Evolutionary conservation across 1,140 invertebrate genomes (phyloP).

Genomic region (Panonychus citri): DNA sequence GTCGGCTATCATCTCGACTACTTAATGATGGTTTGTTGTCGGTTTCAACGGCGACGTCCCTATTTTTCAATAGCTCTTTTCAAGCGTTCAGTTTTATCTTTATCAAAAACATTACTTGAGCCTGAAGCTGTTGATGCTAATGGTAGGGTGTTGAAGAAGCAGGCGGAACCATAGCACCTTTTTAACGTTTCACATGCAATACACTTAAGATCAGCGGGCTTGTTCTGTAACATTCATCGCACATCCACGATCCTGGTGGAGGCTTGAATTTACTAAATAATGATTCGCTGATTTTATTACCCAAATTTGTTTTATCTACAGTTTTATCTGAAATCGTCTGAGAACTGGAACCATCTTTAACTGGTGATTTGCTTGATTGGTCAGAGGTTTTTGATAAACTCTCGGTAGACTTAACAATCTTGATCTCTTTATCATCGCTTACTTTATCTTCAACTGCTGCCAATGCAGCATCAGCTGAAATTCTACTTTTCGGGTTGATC

Average conservation of each 20-base stretch:
- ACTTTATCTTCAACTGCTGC: background rate
- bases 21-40: background rate
- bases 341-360: too few species aligned
- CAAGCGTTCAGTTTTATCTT: too few species aligned
- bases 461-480: background rate
- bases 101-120: too few species aligned
- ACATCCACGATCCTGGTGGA: constrained; percentile 34
- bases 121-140: too few species aligned
- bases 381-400: too few species aligned
- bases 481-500: background rate
- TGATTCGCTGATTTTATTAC: too few species aligned
- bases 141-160: background rate
- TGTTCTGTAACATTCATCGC: constrained; percentile 36
- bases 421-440: too few species aligned
- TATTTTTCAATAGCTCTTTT: too few species aligned
- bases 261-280: constrained; percentile 16
- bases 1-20: background rate
- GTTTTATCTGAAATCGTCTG: too few species aligned
- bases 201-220: constrained; percentile 31
- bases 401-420: too few species aligned
- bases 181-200: constrained; percentile 37
- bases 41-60: background rate
- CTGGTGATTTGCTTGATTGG: too few species aligned
- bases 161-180: constrained; percentile 23
- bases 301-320: background rate